Evolutionary conservation across 2,797 vertebrate genomes (phyloP), one percentile per base, ranked within the genome.

Genomic region (Manis javanica): DNA sequence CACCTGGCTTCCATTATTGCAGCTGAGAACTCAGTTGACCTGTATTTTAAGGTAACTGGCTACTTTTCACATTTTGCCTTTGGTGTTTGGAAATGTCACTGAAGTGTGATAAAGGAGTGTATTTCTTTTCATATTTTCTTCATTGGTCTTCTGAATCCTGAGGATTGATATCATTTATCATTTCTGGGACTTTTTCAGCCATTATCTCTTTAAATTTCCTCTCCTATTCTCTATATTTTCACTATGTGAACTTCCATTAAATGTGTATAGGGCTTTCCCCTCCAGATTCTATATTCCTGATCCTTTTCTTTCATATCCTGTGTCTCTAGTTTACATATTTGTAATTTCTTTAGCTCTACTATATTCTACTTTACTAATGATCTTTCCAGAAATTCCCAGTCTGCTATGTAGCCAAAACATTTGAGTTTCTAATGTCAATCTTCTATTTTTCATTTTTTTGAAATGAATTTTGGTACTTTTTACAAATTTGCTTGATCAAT

Each of bases 401-500:
- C 59, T 88, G 42, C 51, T 87, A 49, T 91, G 21, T 49, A 75
- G 82, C 24, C 31, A 85, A 79, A 72, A 74, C 21, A 39, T 19
- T 74, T 74, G 10, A 53, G 37, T 85, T 94, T 82, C 59, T 79
- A 84, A 66, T 87, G 39, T 66, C 59, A 78, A 72, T 69, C 42
- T 14, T 71, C 21, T 61, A 37, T 46, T 91, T 93, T 84, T 78
- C 18, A 24, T 46, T 55, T 85, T 68, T 68, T 61, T 57, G 8
- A 96, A 69, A 89, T 89, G 89, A 29, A 78, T 75, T 88, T 93
- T 68, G 29, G 42, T 24, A n/a, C 3, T n/a, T 88, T 75, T 94
- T 74, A 93, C 8, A 94, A 51, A 81, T 81, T 29, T 89, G 49
- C 29, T 79, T 71, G 51, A 37, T 78, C n/a, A 46, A 10, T 53